These are phyloP conservation scores for Archips xylosteana DNA, from an alignment of 2,888 invertebrate genomes.

Conservation along the genomic window DNA sequence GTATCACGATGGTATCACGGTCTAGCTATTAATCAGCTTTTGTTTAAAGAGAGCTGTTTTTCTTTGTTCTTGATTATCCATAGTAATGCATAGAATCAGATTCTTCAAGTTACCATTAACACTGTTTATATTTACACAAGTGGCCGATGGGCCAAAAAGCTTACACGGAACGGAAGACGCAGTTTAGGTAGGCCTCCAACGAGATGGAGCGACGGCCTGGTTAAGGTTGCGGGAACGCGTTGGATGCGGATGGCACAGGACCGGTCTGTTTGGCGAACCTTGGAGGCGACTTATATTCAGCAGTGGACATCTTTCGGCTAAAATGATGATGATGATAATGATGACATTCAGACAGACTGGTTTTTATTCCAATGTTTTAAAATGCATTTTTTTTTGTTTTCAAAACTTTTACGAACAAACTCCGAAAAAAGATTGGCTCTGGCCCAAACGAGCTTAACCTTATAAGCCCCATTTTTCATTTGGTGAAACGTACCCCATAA, in stretches of 20 bases:
- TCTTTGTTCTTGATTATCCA: neutral
- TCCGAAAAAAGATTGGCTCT: constrained; percentile 20
- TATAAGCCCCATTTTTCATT: constrained; percentile 22
- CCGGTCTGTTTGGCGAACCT: too few relatives aligned
- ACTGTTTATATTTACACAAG: too few relatives aligned
- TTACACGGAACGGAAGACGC: too few relatives aligned
- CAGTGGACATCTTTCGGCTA: too few relatives aligned
- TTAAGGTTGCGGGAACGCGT: too few relatives aligned
- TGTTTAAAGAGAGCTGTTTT: neutral
- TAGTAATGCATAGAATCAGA: neutral
- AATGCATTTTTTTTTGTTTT: neutral
- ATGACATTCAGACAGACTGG: neutral
- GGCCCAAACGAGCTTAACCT: constrained; percentile 35
- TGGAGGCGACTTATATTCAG: too few relatives aligned
- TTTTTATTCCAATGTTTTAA: neutral
- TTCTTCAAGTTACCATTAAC: neutral
- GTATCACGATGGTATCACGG: constrained; percentile 6
- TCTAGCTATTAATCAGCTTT: neutral
- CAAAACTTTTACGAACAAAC: too few relatives aligned
- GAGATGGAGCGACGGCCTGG: too few relatives aligned
- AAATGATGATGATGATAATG: too few relatives aligned
- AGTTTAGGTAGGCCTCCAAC: too few relatives aligned
- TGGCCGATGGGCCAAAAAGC: too few relatives aligned
- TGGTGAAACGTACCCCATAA: constrained; percentile 28
- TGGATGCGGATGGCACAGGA: too few relatives aligned